phyloP scores from a whole-genome alignment of 2,113 vertebrate genomes.

The Triplophysa siluroides region DNA sequence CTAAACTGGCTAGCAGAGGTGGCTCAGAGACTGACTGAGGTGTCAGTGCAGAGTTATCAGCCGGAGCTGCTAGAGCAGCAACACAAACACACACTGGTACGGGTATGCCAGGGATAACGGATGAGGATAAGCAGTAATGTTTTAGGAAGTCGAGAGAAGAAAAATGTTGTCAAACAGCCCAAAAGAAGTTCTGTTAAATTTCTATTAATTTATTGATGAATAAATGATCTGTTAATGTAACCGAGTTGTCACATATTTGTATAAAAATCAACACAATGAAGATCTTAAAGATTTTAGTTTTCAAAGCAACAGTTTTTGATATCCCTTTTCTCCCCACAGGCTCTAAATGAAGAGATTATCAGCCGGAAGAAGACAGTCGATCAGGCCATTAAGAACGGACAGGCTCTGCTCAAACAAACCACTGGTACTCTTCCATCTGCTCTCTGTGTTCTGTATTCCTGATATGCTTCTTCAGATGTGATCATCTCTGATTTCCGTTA shows the following conservation, averaged over 20 bases:
- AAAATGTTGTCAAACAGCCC: neutral
- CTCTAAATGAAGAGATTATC: conserved; percentile 93
- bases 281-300: too few relatives aligned
- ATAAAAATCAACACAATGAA: too few relatives aligned
- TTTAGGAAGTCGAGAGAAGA: neutral
- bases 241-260: too few relatives aligned
- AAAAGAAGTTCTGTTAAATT: too few relatives aligned
- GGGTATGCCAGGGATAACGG: conserved; percentile 38
- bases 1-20: conserved; percentile 99
- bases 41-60: conserved; percentile 89
- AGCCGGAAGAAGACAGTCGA: conserved; percentile 97
- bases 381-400: conserved; percentile 96
- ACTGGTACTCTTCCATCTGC: conserved; percentile 79
- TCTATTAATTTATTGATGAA: too few relatives aligned
- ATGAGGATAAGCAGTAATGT: neutral
- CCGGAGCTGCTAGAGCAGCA: conserved; percentile 87
- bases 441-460: neutral
- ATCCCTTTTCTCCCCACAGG: conserved; percentile 67
- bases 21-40: conserved; percentile 89
- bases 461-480: neutral
- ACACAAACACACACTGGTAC: conserved; percentile 93
- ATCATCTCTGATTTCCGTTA: conserved; percentile 3
- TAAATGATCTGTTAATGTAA: too few relatives aligned
- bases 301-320: neutral
- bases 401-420: conserved; percentile 96